These are phyloP conservation scores for Oithona nana DNA, from an alignment of 2,888 invertebrate species.

Conservation along the genomic window DNA sequence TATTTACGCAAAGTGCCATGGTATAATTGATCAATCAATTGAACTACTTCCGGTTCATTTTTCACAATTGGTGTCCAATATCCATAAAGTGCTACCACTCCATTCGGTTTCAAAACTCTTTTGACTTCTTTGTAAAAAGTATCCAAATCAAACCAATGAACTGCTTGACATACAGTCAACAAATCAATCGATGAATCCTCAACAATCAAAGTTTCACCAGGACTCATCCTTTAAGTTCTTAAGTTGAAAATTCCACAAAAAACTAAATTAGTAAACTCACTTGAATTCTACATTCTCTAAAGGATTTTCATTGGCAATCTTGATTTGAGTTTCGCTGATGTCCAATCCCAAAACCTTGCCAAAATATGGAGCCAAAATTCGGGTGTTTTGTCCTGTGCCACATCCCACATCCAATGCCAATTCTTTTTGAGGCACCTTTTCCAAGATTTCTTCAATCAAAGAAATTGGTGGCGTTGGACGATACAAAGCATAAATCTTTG, in stretches of 20 bases:
- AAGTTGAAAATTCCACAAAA: no score
- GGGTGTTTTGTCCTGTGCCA: constrained; percentile 33
- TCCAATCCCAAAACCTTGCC: constrained; percentile 30
- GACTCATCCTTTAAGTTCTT: no score
- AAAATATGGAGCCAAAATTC: constrained; percentile 29
- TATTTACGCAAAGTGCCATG: no score
- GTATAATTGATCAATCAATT: no score
- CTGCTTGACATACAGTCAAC: constrained; percentile 29
- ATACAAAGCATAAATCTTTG: background rate
- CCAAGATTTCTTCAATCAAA: background rate
- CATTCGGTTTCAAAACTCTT: constrained; percentile 27
- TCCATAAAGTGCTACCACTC: constrained; percentile 27
- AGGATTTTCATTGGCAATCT: constrained; percentile 26
- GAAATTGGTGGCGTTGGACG: background rate
- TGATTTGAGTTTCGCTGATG: constrained; percentile 29
- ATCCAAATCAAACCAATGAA: constrained; percentile 31
- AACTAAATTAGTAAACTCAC: no score
- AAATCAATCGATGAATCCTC: constrained; percentile 26
- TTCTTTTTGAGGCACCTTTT: background rate
- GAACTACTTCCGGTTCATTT: no score
- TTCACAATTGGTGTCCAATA: no score
- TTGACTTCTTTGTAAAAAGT: constrained; percentile 29
- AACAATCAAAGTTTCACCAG: constrained; percentile 28
- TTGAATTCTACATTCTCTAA: constrained; percentile 13
- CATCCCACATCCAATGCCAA: constrained; percentile 33